Base-by-base conservation (phyloP, 2,113 vertebrate genomes). In the Oreochromis aureus region DNA sequence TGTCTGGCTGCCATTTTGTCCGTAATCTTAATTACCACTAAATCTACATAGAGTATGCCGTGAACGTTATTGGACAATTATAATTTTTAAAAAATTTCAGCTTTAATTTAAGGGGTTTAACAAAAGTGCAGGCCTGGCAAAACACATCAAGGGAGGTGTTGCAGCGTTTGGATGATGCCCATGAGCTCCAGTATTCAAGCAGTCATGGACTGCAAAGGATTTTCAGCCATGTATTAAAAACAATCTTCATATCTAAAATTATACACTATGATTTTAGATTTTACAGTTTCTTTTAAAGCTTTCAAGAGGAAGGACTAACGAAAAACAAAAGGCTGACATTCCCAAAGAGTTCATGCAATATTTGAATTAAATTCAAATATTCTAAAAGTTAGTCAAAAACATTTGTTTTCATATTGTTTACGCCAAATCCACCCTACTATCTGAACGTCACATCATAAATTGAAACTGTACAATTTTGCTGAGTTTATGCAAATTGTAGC, bases 71-170 rank as follows among this genome's bases (percentile, higher is more conserved):
- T 48, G 69, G 41, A 48, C 6, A 30, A 18, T 46, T 27, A 44
- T 19, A 1, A 1, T 66, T 3, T 5, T 24, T 16, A 4, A 0
- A 1, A 36, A 16, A 3, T 10, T 7, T 11, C 10, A 73, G 22
- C 22, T 76, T 19, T 30, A 19, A 76, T 76, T 48, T 30, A 76
- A 76, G 4, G 71, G 9, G 0, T 0, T 76, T 12, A 32, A 12
- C 41, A 48, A 10, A 51, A 32, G 24, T 30, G 24, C 16, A 32
- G 24, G 44, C 16, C 44, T 51, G 44, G 16, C 16, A 76, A 4
- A 0, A 30, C 24, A 8, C 51, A 27, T 30, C 24, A 48, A 30
- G 44, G 6, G 16, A 76, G 4, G 39, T 15, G 34, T 2, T 19
- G 16, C 32, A n/a, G 32, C 9, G 4, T 51, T 51, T 51, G 48